These are phyloP conservation scores for Pterocles gutturalis DNA, from an alignment of 2,113 vertebrate species.

Conservation along the genomic window DNA sequence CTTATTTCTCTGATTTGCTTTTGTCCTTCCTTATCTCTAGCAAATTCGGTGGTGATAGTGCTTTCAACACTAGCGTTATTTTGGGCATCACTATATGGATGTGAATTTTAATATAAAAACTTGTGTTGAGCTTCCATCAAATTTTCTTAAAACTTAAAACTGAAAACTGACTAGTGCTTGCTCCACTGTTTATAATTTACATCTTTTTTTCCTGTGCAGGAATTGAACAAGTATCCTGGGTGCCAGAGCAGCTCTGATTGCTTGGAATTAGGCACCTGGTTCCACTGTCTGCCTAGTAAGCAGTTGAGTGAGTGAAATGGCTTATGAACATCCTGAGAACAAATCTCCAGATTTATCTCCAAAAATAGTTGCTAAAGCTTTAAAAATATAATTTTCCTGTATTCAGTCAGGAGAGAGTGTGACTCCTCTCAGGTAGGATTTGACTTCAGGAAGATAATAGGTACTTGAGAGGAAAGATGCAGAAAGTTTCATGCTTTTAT, in stretches of 20 bases:
- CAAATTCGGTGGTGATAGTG: neutral
- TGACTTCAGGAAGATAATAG: neutral
- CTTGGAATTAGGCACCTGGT: neutral
- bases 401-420: neutral
- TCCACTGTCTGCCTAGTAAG: neutral
- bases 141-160: neutral
- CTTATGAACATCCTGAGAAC: neutral
- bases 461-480: neutral
- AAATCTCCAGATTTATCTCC: neutral
- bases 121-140: neutral
- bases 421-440: neutral
- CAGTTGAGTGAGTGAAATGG: neutral
- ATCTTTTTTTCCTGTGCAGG: neutral
- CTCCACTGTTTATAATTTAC: neutral
- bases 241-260: neutral
- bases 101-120: neutral
- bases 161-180: neutral
- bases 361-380: neutral
- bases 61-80: neutral
- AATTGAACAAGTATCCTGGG: neutral
- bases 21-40: neutral
- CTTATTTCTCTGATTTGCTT: neutral
- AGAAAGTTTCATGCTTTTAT: neutral
- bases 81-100: neutral
- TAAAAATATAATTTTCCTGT: neutral